phyloP scores from a whole-genome alignment of 1,140 invertebrate species.

The Drosophila busckii region DNA sequence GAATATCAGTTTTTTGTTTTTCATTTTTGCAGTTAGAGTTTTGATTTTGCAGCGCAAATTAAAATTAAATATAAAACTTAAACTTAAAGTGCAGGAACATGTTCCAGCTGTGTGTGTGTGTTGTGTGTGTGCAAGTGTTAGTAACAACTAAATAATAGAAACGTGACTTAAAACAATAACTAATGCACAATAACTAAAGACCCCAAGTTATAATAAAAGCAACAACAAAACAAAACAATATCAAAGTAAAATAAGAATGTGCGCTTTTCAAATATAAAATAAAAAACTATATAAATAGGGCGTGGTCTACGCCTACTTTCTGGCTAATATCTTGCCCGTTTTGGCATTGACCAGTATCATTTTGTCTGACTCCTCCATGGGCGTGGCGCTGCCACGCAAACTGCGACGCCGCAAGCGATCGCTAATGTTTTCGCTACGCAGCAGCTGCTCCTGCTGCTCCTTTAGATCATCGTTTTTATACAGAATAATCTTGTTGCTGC shows the following conservation, averaged over 20 bases:
- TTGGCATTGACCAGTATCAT: constrained; percentile 78
- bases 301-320: constrained; percentile 44
- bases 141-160: constrained; percentile 57
- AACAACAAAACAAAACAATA: constrained; percentile 63
- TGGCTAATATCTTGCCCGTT: constrained; percentile 73
- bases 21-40: constrained; percentile 15
- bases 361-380: constrained; percentile 42
- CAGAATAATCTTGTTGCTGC: constrained; percentile 61
- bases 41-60: constrained; percentile 31
- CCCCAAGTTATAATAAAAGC: constrained; percentile 34
- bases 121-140: constrained; percentile 40
- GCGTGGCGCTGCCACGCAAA: constrained; percentile 42
- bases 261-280: constrained; percentile 12
- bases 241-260: constrained; percentile 40
- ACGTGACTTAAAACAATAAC: constrained; percentile 47
- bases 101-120: constrained; percentile 46
- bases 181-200: constrained; percentile 28
- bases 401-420: constrained; percentile 65
- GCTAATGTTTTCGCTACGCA: constrained; percentile 59
- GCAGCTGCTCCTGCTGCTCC: constrained; percentile 6
- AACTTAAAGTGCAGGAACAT: constrained; percentile 64
- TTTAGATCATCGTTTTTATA: constrained; percentile 70
- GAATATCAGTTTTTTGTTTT: constrained; percentile 43
- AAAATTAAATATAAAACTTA: constrained; percentile 16
- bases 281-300: constrained; percentile 20